Base-by-base conservation (phyloP, 1,140 invertebrate species). In the Zaprionus ghesquierei region DNA sequence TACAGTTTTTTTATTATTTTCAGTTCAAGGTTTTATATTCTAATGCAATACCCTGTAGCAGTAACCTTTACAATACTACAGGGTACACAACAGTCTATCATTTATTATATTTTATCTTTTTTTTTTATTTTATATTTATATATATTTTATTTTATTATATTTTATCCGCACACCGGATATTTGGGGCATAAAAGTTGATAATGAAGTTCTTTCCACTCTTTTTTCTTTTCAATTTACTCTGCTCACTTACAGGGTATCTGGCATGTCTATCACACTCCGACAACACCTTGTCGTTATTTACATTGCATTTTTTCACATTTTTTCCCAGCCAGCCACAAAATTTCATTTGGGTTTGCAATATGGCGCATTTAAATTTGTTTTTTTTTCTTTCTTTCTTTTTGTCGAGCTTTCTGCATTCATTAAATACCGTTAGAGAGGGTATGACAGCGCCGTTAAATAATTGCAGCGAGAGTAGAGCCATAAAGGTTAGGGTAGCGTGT, bases 321-420 rank as follows among this genome's bases (percentile, higher is more conserved):
- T 60, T 77, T 79, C 74, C 60, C 44, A 82, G 71, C 79, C 79
- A 77, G 76, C 84, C 84, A 89, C 84, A 89, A 89, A 87, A 87
- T 89, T 87, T 89, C 84, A 87, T 87, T 87, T 87, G 69, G 74
- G 79, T 76, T 89, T 79, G 73, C 84, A 87, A 87, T 82, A 87
- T 87, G 84, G 76, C 50, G 79, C 79, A 80, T 89, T 89, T 89
- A 79, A 77, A 85, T 84, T 56, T 77, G 20, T 41, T 61, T 51
- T 72, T 61, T 56, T 25, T 29, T 27, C n/a, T 27, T 1, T 27
- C 6, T 27, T 27, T 1, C 25, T 27, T 55, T 41, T 41, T n/a
- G n/a, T n/a, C n/a, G 35, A 2, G 29, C 31, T 29, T 41, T 53
- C 20, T 65, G 13, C 46, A 33, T 27, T 5, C 49, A 23, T n/a